These are phyloP conservation scores for Paguma larvata DNA, from an alignment of 2,797 vertebrate genomes.

Conservation along the genomic window DNA sequence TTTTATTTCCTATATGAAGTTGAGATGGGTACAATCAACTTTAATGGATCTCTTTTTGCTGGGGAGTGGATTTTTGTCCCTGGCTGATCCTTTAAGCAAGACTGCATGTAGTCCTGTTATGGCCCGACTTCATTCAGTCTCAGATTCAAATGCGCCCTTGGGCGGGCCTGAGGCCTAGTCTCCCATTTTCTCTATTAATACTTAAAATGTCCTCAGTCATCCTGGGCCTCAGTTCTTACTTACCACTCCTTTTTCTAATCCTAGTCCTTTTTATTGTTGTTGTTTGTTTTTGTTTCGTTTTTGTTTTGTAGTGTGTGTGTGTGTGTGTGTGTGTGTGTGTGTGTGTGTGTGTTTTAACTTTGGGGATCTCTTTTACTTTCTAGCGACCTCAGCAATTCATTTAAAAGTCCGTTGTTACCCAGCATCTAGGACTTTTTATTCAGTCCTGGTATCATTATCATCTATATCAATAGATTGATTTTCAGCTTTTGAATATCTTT, in stretches of 20 bases:
- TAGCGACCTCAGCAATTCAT: neutral
- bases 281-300: no score
- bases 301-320: no score
- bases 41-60: neutral
- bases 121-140: neutral
- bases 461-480: neutral
- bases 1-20: neutral
- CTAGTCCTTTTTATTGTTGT: neutral
- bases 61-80: neutral
- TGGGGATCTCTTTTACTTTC: neutral
- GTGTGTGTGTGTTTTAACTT: neutral
- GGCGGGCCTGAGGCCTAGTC: neutral
- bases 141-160: neutral
- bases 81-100: neutral
- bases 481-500: slow-evolving; percentile 2
- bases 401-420: neutral
- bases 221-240: neutral
- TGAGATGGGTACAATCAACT: neutral
- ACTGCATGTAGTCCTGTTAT: neutral
- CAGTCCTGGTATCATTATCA: neutral
- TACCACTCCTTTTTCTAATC: neutral
- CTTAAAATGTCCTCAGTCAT: neutral
- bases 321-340: no score
- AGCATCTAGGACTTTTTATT: neutral
- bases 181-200: neutral